A percentile compares a stretch with the other conserved stretches of the same genome.
These are phyloP conservation scores for Cyclophora punctaria DNA, from an alignment of 2,888 invertebrate genomes.

Conservation along the genomic window DNA sequence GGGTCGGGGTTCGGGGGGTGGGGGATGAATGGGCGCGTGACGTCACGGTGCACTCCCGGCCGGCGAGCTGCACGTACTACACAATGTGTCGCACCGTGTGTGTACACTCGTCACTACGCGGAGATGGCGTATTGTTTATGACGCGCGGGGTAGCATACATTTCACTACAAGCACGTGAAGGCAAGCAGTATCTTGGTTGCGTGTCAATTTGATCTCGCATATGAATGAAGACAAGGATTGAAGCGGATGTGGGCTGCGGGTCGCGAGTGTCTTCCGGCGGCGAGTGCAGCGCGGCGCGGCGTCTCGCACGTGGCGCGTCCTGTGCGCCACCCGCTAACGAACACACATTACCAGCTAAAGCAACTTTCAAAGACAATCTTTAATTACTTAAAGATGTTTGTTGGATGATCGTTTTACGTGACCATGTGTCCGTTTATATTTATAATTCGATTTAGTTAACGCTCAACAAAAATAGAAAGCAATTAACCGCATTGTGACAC, in stretches of 20 bases:
- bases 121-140: no score
- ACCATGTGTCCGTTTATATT: background rate
- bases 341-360: no score
- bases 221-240: slow-evolving; percentile 22
- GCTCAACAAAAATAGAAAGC: slow-evolving; percentile 25
- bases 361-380: no score
- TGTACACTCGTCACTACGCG: background rate
- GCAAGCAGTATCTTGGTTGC: no score
- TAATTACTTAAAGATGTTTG: background rate
- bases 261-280: background rate
- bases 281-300: slow-evolving; percentile 10
- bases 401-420: background rate
- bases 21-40: slow-evolving; percentile 21
- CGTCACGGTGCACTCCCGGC: slow-evolving; percentile 13
- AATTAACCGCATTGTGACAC: slow-evolving; percentile 34
- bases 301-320: background rate
- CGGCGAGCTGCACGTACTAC: slow-evolving; percentile 3
- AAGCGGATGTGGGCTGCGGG: slow-evolving; percentile 37
- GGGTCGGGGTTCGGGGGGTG: slow-evolving; percentile 2
- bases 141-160: no score
- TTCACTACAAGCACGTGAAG: no score
- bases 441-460: background rate
- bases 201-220: no score
- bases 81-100: background rate
- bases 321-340: no score